Evolutionary conservation across 2,888 invertebrate species (phyloP).

Genomic region (Lasioglossum villosulum): DNA sequence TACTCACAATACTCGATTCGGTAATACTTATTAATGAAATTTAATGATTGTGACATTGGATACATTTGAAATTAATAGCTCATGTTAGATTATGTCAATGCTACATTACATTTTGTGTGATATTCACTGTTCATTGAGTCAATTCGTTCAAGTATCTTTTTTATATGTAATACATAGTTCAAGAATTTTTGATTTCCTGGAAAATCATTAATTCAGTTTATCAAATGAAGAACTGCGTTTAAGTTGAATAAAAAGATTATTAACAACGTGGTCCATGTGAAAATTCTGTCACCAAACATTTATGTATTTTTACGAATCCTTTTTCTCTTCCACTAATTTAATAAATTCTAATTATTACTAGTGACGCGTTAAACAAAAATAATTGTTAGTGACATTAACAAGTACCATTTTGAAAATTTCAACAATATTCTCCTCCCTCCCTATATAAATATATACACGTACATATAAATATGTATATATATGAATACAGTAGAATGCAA

Average conservation of each 20-base stretch:
- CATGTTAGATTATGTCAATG: no score
- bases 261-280: neutral
- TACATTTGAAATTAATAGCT: no score
- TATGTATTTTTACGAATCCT: neutral
- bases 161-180: neutral
- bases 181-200: neutral
- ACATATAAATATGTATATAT: neutral
- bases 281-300: neutral
- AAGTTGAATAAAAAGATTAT: neutral
- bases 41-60: neutral
- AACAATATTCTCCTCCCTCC: neutral
- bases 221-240: neutral
- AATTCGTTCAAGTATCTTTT: neutral
- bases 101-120: neutral
- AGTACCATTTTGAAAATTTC: neutral
- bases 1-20: constrained; percentile 30
- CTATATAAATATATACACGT: neutral
- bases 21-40: constrained; percentile 12
- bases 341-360: neutral
- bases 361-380: neutral
- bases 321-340: neutral
- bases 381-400: neutral
- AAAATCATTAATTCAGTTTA: neutral
- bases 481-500: neutral
- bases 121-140: neutral